These are phyloP conservation scores for Amblyopsis hoosieri DNA, from an alignment of 2,797 vertebrate species.

Conservation along the genomic window DNA sequence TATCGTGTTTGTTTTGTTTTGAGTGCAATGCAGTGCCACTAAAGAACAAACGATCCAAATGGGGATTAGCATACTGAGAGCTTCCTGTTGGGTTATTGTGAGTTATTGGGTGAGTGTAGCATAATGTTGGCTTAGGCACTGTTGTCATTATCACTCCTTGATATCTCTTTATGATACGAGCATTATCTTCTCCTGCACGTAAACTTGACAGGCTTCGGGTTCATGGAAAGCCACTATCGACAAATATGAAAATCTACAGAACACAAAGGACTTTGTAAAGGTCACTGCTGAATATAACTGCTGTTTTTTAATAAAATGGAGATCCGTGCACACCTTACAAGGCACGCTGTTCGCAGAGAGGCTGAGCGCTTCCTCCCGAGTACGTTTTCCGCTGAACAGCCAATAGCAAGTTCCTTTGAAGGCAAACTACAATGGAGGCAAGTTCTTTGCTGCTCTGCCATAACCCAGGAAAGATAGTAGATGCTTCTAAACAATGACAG, in stretches of 20 bases:
- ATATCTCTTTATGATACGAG: too few species aligned
- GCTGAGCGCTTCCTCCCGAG: conserved; percentile 52
- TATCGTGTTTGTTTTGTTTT: too few species aligned
- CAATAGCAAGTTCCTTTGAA: conserved; percentile 69
- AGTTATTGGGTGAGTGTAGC: conserved; percentile 7
- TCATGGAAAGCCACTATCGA: too few species aligned
- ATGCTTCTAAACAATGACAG: conserved; percentile 79
- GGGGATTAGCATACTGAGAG: too few species aligned
- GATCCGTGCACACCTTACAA: conserved; percentile 27
- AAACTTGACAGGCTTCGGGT: too few species aligned
- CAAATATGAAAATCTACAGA: too few species aligned
- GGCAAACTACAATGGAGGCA: conserved; percentile 59
- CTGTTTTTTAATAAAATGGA: conserved; percentile 15
- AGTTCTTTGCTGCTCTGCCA: conserved; percentile 59
- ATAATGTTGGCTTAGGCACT: conserved; percentile 8
- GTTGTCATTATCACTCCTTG: conserved; percentile 1
- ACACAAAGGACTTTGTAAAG: too few species aligned
- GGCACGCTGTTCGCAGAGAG: conserved; percentile 38
- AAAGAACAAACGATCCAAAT: too few species aligned
- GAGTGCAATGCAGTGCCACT: too few species aligned
- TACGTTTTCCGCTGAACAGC: conserved; percentile 58
- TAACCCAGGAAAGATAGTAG: conserved; percentile 60
- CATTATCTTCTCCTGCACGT: too few species aligned
- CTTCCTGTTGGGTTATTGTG: background rate
- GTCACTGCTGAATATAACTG: too few species aligned